Evolutionary conservation across 2,113 vertebrate species (phyloP).

Genomic region (Cichladusa arquata): DNA sequence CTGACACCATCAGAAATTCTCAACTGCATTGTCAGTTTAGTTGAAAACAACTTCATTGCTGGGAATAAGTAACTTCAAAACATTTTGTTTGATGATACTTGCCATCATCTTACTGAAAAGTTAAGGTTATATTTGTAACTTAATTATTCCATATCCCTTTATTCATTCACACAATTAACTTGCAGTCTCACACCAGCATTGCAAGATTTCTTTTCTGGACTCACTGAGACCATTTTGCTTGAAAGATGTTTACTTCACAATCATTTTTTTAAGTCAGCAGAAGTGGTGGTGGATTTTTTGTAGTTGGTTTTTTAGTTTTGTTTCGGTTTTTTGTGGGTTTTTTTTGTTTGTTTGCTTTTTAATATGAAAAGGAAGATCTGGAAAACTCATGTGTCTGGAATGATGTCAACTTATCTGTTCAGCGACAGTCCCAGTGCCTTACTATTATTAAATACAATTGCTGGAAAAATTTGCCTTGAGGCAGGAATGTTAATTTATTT

Average conservation of each 20-base stretch:
- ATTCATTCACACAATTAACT: not conserved
- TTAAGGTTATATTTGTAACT: not conserved
- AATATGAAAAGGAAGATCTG: not conserved
- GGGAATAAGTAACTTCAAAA: not conserved
- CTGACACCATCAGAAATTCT: not conserved
- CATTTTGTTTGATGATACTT: not conserved
- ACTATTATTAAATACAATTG: conserved; percentile 32
- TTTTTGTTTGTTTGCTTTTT: not conserved
- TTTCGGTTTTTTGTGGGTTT: not conserved
- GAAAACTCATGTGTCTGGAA: not conserved
- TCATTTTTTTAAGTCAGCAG: not conserved
- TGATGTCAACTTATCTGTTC: not conserved
- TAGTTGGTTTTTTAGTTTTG: not conserved
- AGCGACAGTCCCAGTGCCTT: not conserved
- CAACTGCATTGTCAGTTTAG: not conserved
- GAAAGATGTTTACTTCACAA: not conserved
- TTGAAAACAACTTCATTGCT: not conserved
- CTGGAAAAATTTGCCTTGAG: not conserved
- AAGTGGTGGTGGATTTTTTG: not conserved
- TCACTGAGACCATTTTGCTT: not conserved
- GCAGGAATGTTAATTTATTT: not conserved
- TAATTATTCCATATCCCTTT: not conserved
- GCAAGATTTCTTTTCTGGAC: not conserved
- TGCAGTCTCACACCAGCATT: not conserved
- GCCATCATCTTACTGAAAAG: not conserved